These are phyloP conservation scores for Poeciliopsis gracilis DNA, from an alignment of 2,797 vertebrate genomes.

Conservation along the genomic window DNA sequence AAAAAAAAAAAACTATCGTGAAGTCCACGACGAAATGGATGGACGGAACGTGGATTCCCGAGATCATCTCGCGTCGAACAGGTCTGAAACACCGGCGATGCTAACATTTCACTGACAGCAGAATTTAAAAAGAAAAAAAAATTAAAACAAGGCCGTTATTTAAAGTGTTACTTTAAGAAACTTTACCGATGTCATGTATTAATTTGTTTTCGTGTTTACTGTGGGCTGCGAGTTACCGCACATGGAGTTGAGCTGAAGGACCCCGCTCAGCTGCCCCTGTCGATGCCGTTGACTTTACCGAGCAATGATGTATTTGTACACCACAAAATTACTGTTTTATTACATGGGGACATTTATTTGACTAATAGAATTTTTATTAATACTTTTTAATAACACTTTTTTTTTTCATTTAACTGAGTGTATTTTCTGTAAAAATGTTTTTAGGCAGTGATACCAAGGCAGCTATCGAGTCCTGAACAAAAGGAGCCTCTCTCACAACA, in stretches of 20 bases:
- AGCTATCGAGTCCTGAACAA: background rate
- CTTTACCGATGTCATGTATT: background rate
- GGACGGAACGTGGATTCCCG: background rate
- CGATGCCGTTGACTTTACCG: background rate
- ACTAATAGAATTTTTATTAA: too few species aligned
- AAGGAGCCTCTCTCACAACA: background rate
- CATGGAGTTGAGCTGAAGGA: too few species aligned
- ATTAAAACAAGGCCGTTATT: background rate
- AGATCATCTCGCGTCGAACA: background rate
- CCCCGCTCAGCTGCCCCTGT: background rate
- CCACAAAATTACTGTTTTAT: too few species aligned
- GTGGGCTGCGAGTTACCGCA: too few species aligned
- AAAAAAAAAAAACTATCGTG: background rate
- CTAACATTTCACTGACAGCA: background rate
- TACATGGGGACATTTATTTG: too few species aligned
- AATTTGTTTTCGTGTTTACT: background rate
- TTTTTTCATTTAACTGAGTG: too few species aligned
- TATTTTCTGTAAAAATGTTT: background rate
- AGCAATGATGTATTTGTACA: background rate
- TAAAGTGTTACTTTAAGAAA: background rate
- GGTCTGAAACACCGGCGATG: background rate
- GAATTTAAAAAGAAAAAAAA: background rate
- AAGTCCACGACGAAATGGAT: background rate
- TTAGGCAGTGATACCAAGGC: background rate
- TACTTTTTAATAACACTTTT: too few species aligned